phyloP scores from a whole-genome alignment of 1,140 invertebrate species.

The Meloidogyne chitwoodi region DNA sequence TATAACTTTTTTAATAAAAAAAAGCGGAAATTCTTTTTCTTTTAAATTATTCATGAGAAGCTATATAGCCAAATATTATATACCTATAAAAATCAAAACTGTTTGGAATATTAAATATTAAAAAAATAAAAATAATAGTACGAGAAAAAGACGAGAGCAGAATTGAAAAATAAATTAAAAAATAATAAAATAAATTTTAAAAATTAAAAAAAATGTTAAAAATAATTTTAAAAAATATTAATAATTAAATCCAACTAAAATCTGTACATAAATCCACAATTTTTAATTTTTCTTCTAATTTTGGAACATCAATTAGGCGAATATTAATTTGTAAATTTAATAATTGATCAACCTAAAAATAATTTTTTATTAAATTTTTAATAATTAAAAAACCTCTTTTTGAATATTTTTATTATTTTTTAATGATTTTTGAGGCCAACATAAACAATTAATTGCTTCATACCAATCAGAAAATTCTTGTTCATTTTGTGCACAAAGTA shows the following conservation, averaged over 20 bases:
- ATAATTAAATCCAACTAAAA: constrained; percentile 32
- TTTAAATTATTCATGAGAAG: not conserved
- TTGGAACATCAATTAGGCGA: constrained; percentile 20
- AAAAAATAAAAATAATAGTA: no score
- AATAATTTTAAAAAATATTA: not conserved
- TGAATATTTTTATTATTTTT: constrained; percentile 1
- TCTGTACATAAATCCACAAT: constrained; percentile 33
- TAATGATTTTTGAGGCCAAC: constrained; percentile 22
- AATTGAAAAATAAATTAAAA: not conserved
- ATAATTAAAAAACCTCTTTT: constrained; percentile 22
- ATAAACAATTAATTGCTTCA: constrained; percentile 29
- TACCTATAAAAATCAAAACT: not conserved
- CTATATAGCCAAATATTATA: not conserved
- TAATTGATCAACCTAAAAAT: constrained; percentile 24
- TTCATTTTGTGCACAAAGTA: constrained; percentile 24
- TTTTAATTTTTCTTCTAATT: not conserved
- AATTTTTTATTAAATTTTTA: not conserved
- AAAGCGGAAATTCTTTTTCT: not conserved
- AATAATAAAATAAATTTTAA: not conserved
- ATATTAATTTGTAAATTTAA: constrained; percentile 31
- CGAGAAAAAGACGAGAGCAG: no score
- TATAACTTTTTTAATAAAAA: not conserved
- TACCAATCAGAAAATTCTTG: constrained; percentile 13
- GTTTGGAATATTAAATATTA: not conserved
- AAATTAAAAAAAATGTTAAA: not conserved